Percentiles rank a stretch among this genome's conserved stretches.
These are phyloP conservation scores for Micoletzkya japonica DNA, from an alignment of 2,888 invertebrate species.

Conservation along the genomic window DNA sequence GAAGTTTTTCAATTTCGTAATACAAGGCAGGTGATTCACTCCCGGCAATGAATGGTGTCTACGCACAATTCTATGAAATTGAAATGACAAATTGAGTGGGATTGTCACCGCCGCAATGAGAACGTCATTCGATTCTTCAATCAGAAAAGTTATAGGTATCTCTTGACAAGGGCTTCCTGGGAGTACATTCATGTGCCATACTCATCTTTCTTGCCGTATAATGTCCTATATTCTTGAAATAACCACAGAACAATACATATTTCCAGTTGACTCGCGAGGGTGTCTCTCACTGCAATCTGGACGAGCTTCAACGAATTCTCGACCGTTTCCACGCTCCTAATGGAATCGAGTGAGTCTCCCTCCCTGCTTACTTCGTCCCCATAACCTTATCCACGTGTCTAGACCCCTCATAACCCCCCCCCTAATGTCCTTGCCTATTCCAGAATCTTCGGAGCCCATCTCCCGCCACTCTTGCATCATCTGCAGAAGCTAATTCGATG, in stretches of 20 bases:
- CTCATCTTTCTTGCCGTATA: too few species aligned
- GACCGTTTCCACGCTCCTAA: conserved; percentile 23
- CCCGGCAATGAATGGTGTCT: too few species aligned
- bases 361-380: neutral
- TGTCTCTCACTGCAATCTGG: conserved; percentile 21
- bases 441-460: conserved; percentile 23
- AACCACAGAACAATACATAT: too few species aligned
- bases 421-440: neutral
- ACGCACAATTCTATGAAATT: too few species aligned
- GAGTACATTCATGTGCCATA: too few species aligned
- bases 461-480: conserved; percentile 24
- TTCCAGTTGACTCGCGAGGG: conserved; percentile 25
- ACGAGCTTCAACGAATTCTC: conserved; percentile 18
- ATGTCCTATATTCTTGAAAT: too few species aligned
- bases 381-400: neutral
- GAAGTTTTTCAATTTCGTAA: neutral
- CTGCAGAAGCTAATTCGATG: conserved; percentile 10
- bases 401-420: neutral
- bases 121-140: neutral
- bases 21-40: too few species aligned
- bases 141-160: too few species aligned
- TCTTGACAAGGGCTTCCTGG: too few species aligned
- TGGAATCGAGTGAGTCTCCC: conserved; percentile 26
- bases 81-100: too few species aligned
- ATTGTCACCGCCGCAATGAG: too few species aligned